Base-by-base conservation (phyloP, 2,113 vertebrate species). In the Todiramphus chloris region DNA sequence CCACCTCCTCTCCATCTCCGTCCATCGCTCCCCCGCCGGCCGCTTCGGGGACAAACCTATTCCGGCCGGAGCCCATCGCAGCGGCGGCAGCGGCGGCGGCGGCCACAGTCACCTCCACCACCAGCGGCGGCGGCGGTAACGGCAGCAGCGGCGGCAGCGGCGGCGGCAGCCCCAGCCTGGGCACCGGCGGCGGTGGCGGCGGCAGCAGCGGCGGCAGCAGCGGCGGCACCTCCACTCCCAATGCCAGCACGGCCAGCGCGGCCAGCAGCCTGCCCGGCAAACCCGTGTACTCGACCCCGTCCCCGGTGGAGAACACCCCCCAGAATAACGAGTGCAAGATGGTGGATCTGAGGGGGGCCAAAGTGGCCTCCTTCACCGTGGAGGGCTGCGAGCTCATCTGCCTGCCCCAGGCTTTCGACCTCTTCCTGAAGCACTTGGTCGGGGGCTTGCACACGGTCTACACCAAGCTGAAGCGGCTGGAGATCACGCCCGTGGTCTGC, bases 271-370 rank as follows among this genome's bases (percentile, higher is more conserved):
- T 98, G 93, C 98, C 98, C 84, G 96, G 98, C 97, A 99, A 99
- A 87, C 99, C 99, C 60, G 99, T 99, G 50, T 99, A 99, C 98
- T 99, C 99, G 95, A 99, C 99, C 94, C 99, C 99, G 95, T 99
- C 99, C 89, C 99, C 99, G 69, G 99, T 99, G 95, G 99, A 99
- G 95, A 99, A 99, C 98, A 99, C 99, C 94, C 99, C 99, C 96
- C 99, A 99, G 97, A 99, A 99, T 98, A 99, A 99, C 97, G 99
- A 99, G 99, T 99, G 99, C 97, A 99, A 99, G 98, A 99, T 99
- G 99, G 99, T 99, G 97, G 99, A 99, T 97, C 98, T 99, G 97
- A 98, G 99, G 97, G 99, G 99, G 90, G 99, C 99, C 92, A 99
- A 99, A 97, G 99, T 99, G 98, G 99, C 99, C 82, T 99, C 99